These are phyloP conservation scores for Oryctes rhinoceros DNA, from an alignment of 1,140 invertebrate genomes.

Conservation along the genomic window DNA sequence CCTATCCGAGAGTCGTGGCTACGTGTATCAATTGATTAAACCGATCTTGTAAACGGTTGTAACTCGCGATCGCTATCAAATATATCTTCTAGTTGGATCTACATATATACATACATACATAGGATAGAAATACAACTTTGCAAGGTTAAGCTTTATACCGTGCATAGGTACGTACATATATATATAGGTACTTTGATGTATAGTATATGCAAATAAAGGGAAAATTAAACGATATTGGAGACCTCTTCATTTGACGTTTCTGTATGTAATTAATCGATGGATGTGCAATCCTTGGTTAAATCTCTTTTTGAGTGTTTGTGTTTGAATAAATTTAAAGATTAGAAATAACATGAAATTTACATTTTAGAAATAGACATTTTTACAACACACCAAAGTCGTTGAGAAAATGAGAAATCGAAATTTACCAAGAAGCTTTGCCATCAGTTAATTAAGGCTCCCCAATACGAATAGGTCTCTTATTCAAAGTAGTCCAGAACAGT, in stretches of 20 bases:
- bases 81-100: slow-evolving; percentile 10
- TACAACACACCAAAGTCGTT: no score
- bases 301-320: no score
- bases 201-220: not conserved
- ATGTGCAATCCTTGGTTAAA: no score
- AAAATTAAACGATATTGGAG: slow-evolving; percentile 15
- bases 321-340: no score
- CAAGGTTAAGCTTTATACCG: not conserved
- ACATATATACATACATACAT: not conserved
- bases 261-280: no score
- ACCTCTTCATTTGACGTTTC: not conserved
- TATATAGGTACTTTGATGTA: not conserved
- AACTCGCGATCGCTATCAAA: not conserved
- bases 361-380: no score
- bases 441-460: no score
- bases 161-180: not conserved
- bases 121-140: not conserved
- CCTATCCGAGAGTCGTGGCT: not conserved
- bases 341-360: no score
- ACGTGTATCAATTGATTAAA: slow-evolving; percentile 11
- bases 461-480: no score
- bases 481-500: no score
- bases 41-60: slow-evolving; percentile 9
- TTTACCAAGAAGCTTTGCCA: no score
- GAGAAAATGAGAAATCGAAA: no score